phyloP scores from a whole-genome alignment of 2,113 vertebrate species.

The Gallinago undulata region DNA sequence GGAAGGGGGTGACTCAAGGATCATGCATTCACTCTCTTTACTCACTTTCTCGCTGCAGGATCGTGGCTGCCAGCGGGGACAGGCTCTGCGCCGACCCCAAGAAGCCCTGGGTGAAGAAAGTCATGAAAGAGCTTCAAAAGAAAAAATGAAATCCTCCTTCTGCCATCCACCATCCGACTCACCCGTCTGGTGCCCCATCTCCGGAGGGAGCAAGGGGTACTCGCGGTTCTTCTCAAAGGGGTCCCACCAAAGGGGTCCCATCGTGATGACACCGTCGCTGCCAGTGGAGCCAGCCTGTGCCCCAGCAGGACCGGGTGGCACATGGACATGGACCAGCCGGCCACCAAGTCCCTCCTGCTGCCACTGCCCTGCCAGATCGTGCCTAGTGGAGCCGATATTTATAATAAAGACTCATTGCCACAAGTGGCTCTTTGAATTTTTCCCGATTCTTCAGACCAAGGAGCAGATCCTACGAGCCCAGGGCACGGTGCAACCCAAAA shows the following conservation, averaged over 20 bases:
- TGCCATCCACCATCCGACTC: rapidly evolving
- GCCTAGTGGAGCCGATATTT: not conserved
- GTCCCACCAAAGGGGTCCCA: not conserved
- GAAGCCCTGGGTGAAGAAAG: not conserved
- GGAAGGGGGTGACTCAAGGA: not conserved
- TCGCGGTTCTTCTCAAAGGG: rapidly evolving
- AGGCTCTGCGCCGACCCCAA: not conserved
- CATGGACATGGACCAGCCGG: rapidly evolving
- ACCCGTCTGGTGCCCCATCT: rapidly evolving
- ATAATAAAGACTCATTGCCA: slow-evolving; percentile 23
- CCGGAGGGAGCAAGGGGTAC: rapidly evolving
- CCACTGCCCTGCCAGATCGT: not conserved
- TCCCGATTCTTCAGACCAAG: not conserved
- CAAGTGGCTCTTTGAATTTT: not conserved
- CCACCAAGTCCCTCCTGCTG: not conserved
- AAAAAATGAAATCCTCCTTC: not conserved
- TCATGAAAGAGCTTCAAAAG: rapidly evolving
- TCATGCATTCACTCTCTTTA: not conserved
- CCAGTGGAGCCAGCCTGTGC: not conserved
- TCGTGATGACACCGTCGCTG: rapidly evolving
- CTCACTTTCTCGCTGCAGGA: not conserved
- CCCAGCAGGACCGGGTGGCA: rapidly evolving
- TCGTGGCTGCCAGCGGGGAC: rapidly evolving
- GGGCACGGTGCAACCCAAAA: rapidly evolving
- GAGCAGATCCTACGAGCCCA: not conserved